Evolutionary conservation across 35 echinoderm and acorn worm genomes (phyloP), one percentile per base, ranked within the genome.

Genomic region (Heliocidaris tuberculata): DNA sequence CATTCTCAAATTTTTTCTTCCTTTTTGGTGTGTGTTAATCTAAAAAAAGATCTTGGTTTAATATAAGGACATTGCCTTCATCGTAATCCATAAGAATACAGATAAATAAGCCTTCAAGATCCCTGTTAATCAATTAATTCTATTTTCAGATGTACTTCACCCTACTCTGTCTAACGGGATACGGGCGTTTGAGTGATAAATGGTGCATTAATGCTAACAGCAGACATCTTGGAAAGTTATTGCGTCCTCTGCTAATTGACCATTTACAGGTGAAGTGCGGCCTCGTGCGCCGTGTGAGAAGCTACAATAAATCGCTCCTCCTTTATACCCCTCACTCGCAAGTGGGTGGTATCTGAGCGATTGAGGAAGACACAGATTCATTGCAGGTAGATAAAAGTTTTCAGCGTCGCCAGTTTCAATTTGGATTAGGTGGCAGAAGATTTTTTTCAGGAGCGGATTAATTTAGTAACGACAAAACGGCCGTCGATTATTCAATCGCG

Each of bases 301-400:
- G 65, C 65, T 78, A 78, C 65, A 19, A 70, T 78, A 89, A 89
- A 89, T 47, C 31, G 31, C 12, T 30, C 87, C 87, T 48, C 87
- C 29, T 89, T 89, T 48, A 89, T 89, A 47, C 87, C 87, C n/a
- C 47, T 89, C 47, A 47, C 47, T 89, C 31, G 32, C 15, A 89
- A 89, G 87, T 89, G 87, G 87, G 87, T 89, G 87, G 87, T 48
- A 89, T 89, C 31, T n/a, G 31, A 32, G 87, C 87, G 15, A 89
- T 31, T 89, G 35, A 42, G 35, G 35, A 42, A 42, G 35, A 89
- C 10, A 88, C 87, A 89, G 87, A 48, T 89, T 89, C 47, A 32
- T 89, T 89, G 87, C 87, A 89, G 65, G 16, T 89, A 32, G 87
- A 48, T 89, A 89, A 32, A 89, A 89, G 31, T 89, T 89, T 47